phyloP scores from a whole-genome alignment of 1,140 invertebrate genomes.

The Myzus persicae region DNA sequence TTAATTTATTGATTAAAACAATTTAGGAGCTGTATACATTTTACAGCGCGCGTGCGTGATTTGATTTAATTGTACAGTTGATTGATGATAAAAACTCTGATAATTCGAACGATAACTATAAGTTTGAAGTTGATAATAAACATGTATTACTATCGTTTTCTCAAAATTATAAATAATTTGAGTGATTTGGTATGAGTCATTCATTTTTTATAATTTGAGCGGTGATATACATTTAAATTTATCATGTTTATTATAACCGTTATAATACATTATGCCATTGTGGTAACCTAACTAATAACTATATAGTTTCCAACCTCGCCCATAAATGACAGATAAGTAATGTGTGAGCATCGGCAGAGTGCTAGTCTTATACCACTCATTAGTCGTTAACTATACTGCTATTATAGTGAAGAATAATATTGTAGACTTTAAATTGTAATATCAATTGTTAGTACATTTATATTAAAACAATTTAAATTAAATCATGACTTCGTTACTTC shows the following conservation, averaged over 20 bases:
- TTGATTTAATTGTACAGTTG: background rate
- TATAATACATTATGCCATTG: background rate
- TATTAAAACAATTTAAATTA: background rate
- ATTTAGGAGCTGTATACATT: background rate
- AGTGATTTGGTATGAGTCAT: background rate
- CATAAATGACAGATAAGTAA: constrained; percentile 25
- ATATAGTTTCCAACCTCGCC: constrained; percentile 24
- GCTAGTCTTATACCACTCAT: background rate
- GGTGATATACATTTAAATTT: background rate
- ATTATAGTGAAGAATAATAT: constrained; percentile 9
- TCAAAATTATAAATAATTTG: background rate
- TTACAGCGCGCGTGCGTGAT: background rate
- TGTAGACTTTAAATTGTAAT: background rate
- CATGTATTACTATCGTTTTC: background rate
- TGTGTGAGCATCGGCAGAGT: background rate
- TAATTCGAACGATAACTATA: background rate
- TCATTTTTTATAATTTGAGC: background rate
- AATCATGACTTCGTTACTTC: background rate
- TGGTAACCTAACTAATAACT: background rate
- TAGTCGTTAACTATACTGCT: background rate
- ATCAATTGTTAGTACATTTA: background rate
- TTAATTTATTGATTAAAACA: background rate
- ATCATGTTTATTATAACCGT: background rate
- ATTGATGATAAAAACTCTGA: background rate
- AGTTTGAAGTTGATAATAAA: background rate